phyloP scores from a whole-genome alignment of 2,888 invertebrate genomes.

The Sphaerophoria rueppellii region DNA sequence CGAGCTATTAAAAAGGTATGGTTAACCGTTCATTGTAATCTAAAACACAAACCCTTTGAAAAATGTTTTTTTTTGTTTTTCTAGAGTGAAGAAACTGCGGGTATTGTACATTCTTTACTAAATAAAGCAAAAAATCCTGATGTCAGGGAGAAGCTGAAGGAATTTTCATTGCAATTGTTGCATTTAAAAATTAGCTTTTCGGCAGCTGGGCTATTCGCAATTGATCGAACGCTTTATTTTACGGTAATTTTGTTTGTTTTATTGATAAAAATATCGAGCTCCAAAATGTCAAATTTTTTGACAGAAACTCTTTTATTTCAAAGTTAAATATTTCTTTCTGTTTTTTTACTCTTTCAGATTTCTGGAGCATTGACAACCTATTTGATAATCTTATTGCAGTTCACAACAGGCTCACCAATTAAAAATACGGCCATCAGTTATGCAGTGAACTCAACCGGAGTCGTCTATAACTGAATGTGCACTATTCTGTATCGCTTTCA shows the following conservation, averaged over 20 bases:
- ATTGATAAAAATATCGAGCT: background rate
- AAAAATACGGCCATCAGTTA: constrained; percentile 31
- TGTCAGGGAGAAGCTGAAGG: constrained; percentile 79
- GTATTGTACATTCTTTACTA: constrained; percentile 79
- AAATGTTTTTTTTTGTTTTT: constrained; percentile 10
- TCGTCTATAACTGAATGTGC: background rate
- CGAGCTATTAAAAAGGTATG: constrained; percentile 80
- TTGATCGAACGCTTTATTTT: constrained; percentile 81
- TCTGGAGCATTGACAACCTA: constrained; percentile 82
- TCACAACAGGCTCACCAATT: constrained; percentile 77
- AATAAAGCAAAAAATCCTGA: constrained; percentile 79
- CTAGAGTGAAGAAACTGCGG: constrained; percentile 80
- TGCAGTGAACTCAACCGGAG: constrained; percentile 35
- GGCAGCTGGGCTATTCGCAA: constrained; percentile 82
- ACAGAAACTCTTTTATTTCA: background rate
- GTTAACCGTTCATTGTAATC: background rate
- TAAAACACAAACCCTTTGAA: background rate
- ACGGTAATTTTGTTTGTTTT: constrained; percentile 77
- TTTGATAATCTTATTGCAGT: constrained; percentile 81
- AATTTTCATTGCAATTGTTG: constrained; percentile 81
- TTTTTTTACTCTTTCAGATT: constrained; percentile 77
- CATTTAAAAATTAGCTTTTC: constrained; percentile 82
- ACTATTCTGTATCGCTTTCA: background rate
- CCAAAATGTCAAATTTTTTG: background rate
- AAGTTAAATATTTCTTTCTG: background rate